These are phyloP conservation scores for Chironomus tepperi DNA, from an alignment of 1,140 invertebrate species.

Conservation along the genomic window DNA sequence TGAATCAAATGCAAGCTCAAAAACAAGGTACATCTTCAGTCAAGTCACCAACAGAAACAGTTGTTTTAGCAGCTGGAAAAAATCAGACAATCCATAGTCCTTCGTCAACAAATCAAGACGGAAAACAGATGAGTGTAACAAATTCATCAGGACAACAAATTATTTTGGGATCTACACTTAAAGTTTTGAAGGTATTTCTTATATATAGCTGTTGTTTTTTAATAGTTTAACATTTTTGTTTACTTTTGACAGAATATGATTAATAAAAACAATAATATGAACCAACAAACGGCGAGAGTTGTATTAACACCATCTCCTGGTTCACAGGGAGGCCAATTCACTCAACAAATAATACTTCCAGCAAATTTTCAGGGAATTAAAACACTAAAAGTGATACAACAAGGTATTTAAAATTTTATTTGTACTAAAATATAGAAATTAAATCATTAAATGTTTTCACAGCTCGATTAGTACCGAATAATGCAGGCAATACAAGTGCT, in stretches of 20 bases:
- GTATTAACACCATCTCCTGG: constrained; percentile 53
- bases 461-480: background rate
- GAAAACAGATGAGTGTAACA: too few species aligned
- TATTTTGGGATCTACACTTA: constrained; percentile 17
- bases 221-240: background rate
- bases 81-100: too few species aligned
- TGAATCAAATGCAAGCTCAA: constrained; percentile 24
- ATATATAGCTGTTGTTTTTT: background rate
- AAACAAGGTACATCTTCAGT: background rate
- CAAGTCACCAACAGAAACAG: background rate
- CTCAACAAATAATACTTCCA: constrained; percentile 48
- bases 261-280: constrained; percentile 20
- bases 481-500: background rate
- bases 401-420: background rate
- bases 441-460: background rate
- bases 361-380: constrained; percentile 51
- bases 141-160: background rate
- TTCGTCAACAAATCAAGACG: too few species aligned
- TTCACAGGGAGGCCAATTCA: constrained; percentile 37
- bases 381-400: constrained; percentile 54
- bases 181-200: constrained; percentile 23
- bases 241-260: constrained; percentile 25
- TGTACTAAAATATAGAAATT: background rate
- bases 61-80: constrained; percentile 24
- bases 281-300: constrained; percentile 41